Percentiles rank a stretch among this genome's conserved stretches.
Evolutionary conservation across 2,888 invertebrate species (phyloP).

Genomic region (Linhomoeus sp.): DNA sequence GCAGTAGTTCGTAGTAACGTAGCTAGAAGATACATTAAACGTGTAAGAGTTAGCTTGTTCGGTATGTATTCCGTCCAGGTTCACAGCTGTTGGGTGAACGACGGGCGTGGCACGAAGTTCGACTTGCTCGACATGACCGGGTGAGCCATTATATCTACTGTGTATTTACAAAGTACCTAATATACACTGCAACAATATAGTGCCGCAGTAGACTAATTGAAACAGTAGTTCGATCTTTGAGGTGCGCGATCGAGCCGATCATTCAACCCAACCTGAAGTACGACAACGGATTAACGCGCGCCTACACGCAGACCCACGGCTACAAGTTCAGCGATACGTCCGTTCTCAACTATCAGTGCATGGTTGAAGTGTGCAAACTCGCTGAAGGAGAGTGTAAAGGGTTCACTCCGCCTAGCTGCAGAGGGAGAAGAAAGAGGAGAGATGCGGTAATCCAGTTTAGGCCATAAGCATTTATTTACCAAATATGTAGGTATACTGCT

Average conservation of each 20-base stretch:
- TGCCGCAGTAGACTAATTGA: too few relatives aligned
- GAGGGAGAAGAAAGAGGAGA: conserved; percentile 7
- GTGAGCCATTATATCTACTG: too few relatives aligned
- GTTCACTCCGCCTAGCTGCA: conserved; percentile 16
- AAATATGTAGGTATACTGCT: too few relatives aligned
- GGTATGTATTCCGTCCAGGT: too few relatives aligned
- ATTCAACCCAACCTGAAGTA: conserved; percentile 21
- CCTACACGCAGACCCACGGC: conserved; percentile 20
- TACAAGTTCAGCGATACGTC: conserved; percentile 18
- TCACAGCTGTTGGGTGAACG: conserved; percentile 21
- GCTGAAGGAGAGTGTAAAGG: conserved; percentile 16
- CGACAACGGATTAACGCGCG: conserved; percentile 11
- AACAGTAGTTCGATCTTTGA: background rate
- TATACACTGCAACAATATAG: too few relatives aligned
- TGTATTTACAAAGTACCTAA: too few relatives aligned
- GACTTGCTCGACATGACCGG: conserved; percentile 21
- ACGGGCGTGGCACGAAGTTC: conserved; percentile 17
- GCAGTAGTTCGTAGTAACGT: too few relatives aligned
- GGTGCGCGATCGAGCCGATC: conserved; percentile 19
- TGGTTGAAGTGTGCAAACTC: conserved; percentile 19
- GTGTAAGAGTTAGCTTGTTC: too few relatives aligned
- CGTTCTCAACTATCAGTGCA: conserved; percentile 21
- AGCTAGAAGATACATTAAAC: too few relatives aligned
- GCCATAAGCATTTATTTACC: too few relatives aligned
- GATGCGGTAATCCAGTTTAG: too few relatives aligned